phyloP scores from a whole-genome alignment of 2,113 vertebrate species.

The Paramormyrops kingsleyae region DNA sequence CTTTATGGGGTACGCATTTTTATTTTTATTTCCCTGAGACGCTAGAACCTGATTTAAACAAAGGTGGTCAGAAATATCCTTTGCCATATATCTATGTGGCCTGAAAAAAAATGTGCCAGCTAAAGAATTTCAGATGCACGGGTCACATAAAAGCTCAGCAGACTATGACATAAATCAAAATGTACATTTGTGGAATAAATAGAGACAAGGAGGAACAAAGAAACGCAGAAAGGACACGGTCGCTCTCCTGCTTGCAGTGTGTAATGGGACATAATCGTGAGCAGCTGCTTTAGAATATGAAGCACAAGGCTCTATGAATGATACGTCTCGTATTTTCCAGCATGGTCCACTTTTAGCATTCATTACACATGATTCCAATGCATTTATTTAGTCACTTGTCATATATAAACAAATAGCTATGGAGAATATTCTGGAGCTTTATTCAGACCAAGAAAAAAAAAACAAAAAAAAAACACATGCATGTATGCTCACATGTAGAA shows the following conservation, averaged over 20 bases:
- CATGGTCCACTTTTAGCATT: constrained; percentile 23
- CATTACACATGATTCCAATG: constrained; percentile 39
- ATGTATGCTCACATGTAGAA: neutral
- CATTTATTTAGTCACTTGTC: constrained; percentile 33
- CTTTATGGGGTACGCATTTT: neutral
- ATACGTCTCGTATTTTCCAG: constrained; percentile 25
- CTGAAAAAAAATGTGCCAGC: constrained; percentile 23
- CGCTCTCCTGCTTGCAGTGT: constrained; percentile 25
- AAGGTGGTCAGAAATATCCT: neutral
- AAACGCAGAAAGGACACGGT: neutral
- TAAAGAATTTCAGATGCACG: constrained; percentile 29
- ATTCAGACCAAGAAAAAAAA: neutral
- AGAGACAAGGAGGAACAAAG: constrained; percentile 38
- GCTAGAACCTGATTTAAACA: neutral
- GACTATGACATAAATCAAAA: constrained; percentile 41
- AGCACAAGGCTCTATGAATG: neutral
- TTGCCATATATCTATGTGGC: neutral
- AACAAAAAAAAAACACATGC: neutral
- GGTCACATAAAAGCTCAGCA: constrained; percentile 21
- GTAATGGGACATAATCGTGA: constrained; percentile 37
- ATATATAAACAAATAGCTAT: constrained; percentile 18
- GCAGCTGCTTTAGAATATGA: constrained; percentile 32
- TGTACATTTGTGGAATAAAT: constrained; percentile 37
- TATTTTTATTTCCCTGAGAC: neutral
- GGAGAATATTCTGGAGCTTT: no score